Base-by-base conservation (phyloP, 2,888 invertebrate genomes). In the Bursaphelenchus okinawaensis region DNA sequence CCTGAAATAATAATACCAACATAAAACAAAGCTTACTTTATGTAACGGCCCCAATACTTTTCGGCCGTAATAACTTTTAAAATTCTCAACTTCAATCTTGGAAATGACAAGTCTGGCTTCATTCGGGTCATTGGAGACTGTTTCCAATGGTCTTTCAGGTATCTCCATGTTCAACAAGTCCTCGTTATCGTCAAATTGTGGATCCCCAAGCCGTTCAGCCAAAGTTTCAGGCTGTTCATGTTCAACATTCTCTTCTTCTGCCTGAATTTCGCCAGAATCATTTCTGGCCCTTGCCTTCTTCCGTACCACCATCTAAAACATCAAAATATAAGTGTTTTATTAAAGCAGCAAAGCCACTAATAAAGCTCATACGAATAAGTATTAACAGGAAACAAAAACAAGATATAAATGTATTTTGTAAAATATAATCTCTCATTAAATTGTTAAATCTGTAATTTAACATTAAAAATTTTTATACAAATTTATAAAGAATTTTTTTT, bases 11-110 rank as follows among this genome's bases (percentile, higher is more conserved):
- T 40, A 40, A 40, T 40, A 16, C 16, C 40, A n/a, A n/a, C n/a
- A n/a, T n/a, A n/a, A n/a, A n/a, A n/a, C 24, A 8, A 61, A 51
- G 29, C 31, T 24, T 24, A 92, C 93, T 87, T 93, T 92, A 83
- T 96, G 92, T 84, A 98, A 98, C 0, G 95, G 95, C 0, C 98
- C 98, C 60, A 98, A 86, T 1, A 80, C 78, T 78, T 90, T 89
- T 50, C 87, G 87, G 0, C 91, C 91, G 28, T 91, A 92, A 80
- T 96, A 98, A 81, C 95, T 96, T 84, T 98, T 99, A 83, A 98
- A 98, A 84, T 95, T 93, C 59, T 89, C 88, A 83, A 93, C 94
- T 0, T 89, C 89, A 74, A 98, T 95, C 75, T 90, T 88, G 0
- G 89, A 89, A 62, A 99, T 95, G 66, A 98, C 89, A 52, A 98